These are phyloP conservation scores for Siniperca knerii DNA, from an alignment of 2,113 vertebrate genomes.

Conservation along the genomic window DNA sequence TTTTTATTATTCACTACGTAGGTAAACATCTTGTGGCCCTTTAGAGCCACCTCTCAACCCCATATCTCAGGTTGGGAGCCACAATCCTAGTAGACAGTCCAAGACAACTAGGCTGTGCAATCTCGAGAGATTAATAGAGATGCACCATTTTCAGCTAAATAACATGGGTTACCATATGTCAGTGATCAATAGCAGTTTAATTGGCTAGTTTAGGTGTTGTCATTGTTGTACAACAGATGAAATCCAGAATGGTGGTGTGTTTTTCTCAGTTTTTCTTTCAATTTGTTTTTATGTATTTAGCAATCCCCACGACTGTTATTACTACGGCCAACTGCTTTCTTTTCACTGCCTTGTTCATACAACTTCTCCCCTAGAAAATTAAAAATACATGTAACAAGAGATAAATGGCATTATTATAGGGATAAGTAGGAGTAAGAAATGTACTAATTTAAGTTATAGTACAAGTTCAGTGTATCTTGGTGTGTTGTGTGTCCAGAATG, in stretches of 20 bases:
- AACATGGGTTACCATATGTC: neutral
- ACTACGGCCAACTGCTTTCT: neutral
- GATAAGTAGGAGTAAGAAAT: neutral
- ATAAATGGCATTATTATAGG: neutral
- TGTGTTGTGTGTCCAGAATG: slow-evolving; percentile 93
- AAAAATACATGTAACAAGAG: neutral
- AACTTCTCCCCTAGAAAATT: neutral
- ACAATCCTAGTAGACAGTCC: neutral
- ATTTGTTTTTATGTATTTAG: neutral
- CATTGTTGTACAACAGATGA: neutral
- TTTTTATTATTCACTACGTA: neutral
- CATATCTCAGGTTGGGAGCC: neutral
- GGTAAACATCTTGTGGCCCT: neutral
- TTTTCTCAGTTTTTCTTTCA: neutral
- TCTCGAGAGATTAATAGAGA: neutral
- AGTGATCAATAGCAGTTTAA: neutral
- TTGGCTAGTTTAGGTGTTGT: neutral
- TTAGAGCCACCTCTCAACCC: neutral
- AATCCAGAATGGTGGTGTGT: neutral
- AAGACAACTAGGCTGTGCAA: neutral
- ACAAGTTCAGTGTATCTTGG: slow-evolving; percentile 33
- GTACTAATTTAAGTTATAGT: neutral
- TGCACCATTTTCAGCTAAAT: neutral
- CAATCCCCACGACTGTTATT: neutral
- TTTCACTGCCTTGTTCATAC: neutral